These are phyloP conservation scores for Glareola pratincola DNA, from an alignment of 2,113 vertebrate genomes.

Conservation along the genomic window DNA sequence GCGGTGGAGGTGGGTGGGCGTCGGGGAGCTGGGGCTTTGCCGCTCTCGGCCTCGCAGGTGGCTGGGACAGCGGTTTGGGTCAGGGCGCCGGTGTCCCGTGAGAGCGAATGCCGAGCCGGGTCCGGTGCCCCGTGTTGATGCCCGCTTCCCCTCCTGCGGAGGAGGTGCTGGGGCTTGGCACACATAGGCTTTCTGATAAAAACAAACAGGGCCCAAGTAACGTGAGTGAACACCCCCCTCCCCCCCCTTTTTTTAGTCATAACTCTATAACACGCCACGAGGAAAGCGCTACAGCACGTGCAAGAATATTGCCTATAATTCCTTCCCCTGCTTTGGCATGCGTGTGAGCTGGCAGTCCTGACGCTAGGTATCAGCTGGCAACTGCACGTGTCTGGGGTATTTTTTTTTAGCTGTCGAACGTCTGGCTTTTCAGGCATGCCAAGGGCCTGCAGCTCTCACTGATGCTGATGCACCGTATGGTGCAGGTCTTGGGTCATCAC, in stretches of 20 bases:
- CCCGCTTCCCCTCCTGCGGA: fast-evolving
- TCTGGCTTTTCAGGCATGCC: no score
- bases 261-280: fast-evolving
- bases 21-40: no score
- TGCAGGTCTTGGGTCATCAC: no score
- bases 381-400: fast-evolving
- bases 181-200: not conserved
- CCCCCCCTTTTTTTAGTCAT: fast-evolving
- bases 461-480: fast-evolving
- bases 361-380: fast-evolving
- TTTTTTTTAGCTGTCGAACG: not conserved
- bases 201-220: not conserved
- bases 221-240: fast-evolving
- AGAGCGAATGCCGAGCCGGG: not conserved
- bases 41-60: not conserved
- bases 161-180: fast-evolving
- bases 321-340: fast-evolving
- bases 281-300: fast-evolving
- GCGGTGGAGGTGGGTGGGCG: no score
- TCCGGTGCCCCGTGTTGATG: not conserved
- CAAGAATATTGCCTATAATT: not conserved
- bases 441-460: not conserved
- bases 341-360: fast-evolving
- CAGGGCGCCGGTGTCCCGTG: fast-evolving
- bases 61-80: not conserved